These are phyloP conservation scores for Flexamia atlantica DNA, from an alignment of 2,888 invertebrate genomes.

Conservation along the genomic window DNA sequence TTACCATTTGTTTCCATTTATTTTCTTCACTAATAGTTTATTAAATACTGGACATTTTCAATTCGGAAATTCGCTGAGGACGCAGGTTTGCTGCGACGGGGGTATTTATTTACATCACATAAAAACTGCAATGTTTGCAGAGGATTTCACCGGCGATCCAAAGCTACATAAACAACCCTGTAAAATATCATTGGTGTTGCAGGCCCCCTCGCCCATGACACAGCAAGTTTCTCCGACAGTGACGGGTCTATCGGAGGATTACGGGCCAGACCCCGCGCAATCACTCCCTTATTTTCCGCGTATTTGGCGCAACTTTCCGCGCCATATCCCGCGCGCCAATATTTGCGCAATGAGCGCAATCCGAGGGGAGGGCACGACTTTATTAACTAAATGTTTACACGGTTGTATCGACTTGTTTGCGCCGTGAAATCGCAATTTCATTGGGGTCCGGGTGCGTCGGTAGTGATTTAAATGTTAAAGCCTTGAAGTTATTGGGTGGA, in stretches of 20 bases:
- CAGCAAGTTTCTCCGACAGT: background rate
- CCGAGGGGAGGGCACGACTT: conserved; percentile 14
- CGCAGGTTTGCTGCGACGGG: too few relatives aligned
- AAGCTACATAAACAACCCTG: too few relatives aligned
- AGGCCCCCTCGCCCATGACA: background rate
- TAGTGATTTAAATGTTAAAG: background rate
- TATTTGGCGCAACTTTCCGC: conserved; percentile 61
- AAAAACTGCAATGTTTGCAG: too few relatives aligned
- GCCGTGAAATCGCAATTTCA: conserved; percentile 31
- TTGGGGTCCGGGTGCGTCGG: background rate
- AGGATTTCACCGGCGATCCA: too few relatives aligned
- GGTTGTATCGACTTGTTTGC: conserved; percentile 43
- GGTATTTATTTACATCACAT: too few relatives aligned
- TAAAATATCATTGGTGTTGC: too few relatives aligned
- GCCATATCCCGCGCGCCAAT: conserved; percentile 53
- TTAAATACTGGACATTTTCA: too few relatives aligned
- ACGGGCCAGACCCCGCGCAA: conserved; percentile 36
- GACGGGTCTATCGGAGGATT: background rate
- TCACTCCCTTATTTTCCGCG: conserved; percentile 60
- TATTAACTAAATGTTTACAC: conserved; percentile 50
- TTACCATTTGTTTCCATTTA: too few relatives aligned
- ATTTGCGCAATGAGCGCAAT: conserved; percentile 35
- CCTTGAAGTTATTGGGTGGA: too few relatives aligned
- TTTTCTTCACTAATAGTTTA: too few relatives aligned
- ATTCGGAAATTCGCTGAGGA: too few relatives aligned